Percentiles rank a stretch among this genome's conserved stretches.
Evolutionary conservation across 2,888 invertebrate genomes (phyloP).

Genomic region (Leptogaster cylindrica): DNA sequence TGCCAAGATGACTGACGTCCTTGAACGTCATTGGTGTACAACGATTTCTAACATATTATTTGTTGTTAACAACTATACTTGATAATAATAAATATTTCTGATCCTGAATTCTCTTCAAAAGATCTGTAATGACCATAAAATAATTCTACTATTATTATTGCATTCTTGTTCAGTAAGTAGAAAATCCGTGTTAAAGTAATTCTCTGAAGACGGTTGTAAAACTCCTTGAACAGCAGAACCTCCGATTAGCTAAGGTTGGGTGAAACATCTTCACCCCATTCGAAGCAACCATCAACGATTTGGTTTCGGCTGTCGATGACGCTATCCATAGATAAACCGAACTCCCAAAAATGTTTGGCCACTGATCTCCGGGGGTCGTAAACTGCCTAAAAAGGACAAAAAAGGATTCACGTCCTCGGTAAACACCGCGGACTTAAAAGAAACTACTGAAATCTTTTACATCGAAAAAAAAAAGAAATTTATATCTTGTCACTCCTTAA

Average conservation of each 20-base stretch:
- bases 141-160: constrained; percentile 19
- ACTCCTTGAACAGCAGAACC: constrained; percentile 16
- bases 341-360: constrained; percentile 32
- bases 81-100: too few species aligned
- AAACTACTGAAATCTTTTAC: constrained; percentile 15
- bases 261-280: constrained; percentile 3
- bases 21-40: too few species aligned
- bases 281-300: constrained; percentile 3
- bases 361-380: constrained; percentile 27
- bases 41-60: too few species aligned
- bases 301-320: neutral
- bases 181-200: neutral
- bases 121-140: constrained; percentile 4
- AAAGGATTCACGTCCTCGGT: neutral
- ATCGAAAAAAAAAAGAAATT: constrained; percentile 18
- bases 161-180: constrained; percentile 20
- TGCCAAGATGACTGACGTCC: too few species aligned
- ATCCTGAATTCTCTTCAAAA: too few species aligned
- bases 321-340: neutral
- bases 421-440: constrained; percentile 1
- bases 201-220: constrained; percentile 17
- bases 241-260: constrained; percentile 25
- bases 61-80: too few species aligned
- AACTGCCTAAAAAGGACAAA: neutral
- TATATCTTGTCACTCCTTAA: constrained; percentile 1